Percentiles rank a stretch among this genome's conserved stretches.
Evolutionary conservation across 2,113 vertebrate species (phyloP).

Genomic region (pig (Sus scrofa)): T2T-Sscrofa CM000813.6:13684001-13684500

Average conservation of each 20-base stretch:
- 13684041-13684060: constrained; percentile 73
- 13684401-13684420: not conserved
- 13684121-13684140: not conserved
- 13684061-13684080: constrained; percentile 62
- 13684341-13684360: not conserved
- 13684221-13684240: not conserved
- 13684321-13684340: not conserved
- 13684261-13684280: not conserved
- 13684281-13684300: not conserved
- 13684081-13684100: constrained; percentile 53
- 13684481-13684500: not conserved
- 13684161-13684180: not conserved
- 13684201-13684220: not conserved
- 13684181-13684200: not conserved
- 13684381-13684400: not conserved
- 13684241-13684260: not conserved
- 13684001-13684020: constrained; percentile 71
- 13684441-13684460: not conserved
- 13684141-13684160: not conserved
- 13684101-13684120: not conserved
- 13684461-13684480: not conserved
- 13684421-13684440: not conserved
- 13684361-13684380: not conserved
- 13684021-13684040: constrained; percentile 71
- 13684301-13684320: not conserved